Evolutionary conservation across 92 coral and sea anemone genomes (phyloP).

Genomic region (Epizoanthus fatuus): DNA sequence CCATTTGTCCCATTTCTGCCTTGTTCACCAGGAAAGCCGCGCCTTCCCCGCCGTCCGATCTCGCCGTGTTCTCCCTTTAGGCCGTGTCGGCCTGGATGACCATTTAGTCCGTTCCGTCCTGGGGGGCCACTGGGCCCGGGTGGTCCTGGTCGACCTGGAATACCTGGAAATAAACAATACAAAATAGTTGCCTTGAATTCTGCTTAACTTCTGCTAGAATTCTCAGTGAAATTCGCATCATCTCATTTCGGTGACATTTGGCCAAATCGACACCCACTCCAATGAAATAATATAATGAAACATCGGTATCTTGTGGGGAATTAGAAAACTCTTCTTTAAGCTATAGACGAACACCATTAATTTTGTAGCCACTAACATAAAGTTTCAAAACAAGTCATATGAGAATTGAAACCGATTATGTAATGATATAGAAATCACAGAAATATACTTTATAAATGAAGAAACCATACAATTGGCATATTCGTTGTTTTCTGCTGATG

Average conservation of each 20-base stretch:
- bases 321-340: too few relatives aligned
- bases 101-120: slow-evolving; percentile 90
- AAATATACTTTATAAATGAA: too few relatives aligned
- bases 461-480: too few relatives aligned
- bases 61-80: slow-evolving; percentile 77
- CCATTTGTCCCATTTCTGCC: slow-evolving; percentile 91
- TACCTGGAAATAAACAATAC: slow-evolving; percentile 47
- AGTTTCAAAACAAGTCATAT: too few relatives aligned
- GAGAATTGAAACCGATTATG: too few relatives aligned
- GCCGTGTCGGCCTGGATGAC: slow-evolving; percentile 78
- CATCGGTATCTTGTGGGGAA: too few relatives aligned
- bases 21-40: slow-evolving; percentile 74
- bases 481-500: too few relatives aligned
- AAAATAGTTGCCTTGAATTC: not conserved
- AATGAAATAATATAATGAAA: too few relatives aligned
- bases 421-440: too few relatives aligned
- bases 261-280: too few relatives aligned
- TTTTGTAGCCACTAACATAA: too few relatives aligned
- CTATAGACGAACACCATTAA: too few relatives aligned
- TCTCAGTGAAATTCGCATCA: not conserved
- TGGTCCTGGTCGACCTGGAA: slow-evolving; percentile 87
- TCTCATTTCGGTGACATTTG: not conserved
- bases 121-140: slow-evolving; percentile 90
- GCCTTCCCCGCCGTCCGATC: slow-evolving; percentile 78
- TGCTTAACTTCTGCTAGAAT: not conserved